These are phyloP conservation scores for Pseudomugil tenellus DNA, from an alignment of 2,797 vertebrate genomes.

Conservation along the genomic window DNA sequence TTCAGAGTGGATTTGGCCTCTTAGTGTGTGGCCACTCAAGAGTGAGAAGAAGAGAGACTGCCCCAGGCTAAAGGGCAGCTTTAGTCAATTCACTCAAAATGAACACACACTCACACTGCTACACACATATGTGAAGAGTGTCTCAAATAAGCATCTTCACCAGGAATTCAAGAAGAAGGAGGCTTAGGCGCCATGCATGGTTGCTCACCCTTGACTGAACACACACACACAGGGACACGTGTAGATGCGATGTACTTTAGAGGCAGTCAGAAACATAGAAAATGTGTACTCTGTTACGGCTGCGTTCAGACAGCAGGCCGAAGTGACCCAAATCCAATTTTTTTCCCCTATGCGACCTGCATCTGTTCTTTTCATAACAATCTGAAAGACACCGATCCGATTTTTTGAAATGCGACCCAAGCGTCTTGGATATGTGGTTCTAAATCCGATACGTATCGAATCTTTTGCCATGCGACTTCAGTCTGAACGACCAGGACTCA, in stretches of 20 bases:
- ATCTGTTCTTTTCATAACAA: no score
- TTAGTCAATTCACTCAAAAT: conserved; percentile 71
- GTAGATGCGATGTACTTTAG: conserved; percentile 32
- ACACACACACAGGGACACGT: conserved; percentile 26
- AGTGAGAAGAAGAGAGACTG: conserved; percentile 77
- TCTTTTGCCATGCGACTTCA: no score
- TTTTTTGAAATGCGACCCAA: no score
- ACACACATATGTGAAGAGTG: conserved; percentile 61
- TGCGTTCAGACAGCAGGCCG: no score
- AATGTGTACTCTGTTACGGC: conserved; percentile 31
- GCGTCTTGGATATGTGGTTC: no score
- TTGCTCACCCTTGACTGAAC: conserved; percentile 57
- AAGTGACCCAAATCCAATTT: no score
- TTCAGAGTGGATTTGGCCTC: conserved; percentile 64
- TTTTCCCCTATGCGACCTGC: no score
- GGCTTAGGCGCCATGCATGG: conserved; percentile 65
- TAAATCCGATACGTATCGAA: no score
- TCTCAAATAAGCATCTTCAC: conserved; percentile 80
- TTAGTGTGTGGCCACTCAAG: conserved; percentile 80
- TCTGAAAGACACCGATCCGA: no score
- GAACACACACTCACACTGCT: conserved; percentile 37
- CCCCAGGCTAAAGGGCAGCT: conserved; percentile 80
- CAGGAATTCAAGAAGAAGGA: conserved; percentile 74
- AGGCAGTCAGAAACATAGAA: conserved; percentile 38
- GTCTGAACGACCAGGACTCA: no score